Evolutionary conservation across 2,888 invertebrate genomes (phyloP), one percentile per base, ranked within the genome.

Genomic region (Blastobasis lacticolella): DNA sequence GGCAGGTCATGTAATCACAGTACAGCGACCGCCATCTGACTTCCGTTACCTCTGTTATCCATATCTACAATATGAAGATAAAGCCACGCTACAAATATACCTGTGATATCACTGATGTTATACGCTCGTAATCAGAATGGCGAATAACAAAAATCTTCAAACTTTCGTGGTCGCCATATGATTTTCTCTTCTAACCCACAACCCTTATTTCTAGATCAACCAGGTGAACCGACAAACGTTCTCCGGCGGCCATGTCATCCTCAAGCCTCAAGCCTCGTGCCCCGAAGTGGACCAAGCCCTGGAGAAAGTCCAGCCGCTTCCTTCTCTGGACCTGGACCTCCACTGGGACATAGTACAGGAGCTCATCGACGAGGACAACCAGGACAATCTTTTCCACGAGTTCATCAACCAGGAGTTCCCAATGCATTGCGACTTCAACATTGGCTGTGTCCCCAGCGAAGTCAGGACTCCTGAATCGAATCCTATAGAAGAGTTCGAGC

Each of bases 241-340:
- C 5, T 74, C 81, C 0, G 85, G 85, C 0, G 85, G 85, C 0
- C 77, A 84, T 6, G 77, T 86, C 0, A 69, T 76, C 4, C 77
- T 82, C 0, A 81, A 80, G 57, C 59, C 66, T 0, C 57, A 57
- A 0, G 1, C 36, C 54, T 0, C 43, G 64, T 72, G 69, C 53
- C 55, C 61, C 3, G 75, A 77, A 40, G 62, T 82, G 0, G 72
- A 74, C 45, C 57, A 66, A 2, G 83, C 79, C 0, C 51, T 81
- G 0, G 67, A 70, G 10, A 71, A 66, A 8, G 72, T 80, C 0
- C 65, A 75, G 5, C 66, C 72, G 0, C 64, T 69, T 9, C 64
- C 61, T 42, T 54, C 67, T 0, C 70, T 71, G 47, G 73, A 73
- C 9, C 76, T 79, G 10, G 62, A 69, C 0, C 71, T 67, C 0